A percentile compares a stretch with the other conserved stretches of the same genome.
Evolutionary conservation across 2,888 invertebrate species (phyloP).

Genomic region (Trissolcus japonicus): DNA sequence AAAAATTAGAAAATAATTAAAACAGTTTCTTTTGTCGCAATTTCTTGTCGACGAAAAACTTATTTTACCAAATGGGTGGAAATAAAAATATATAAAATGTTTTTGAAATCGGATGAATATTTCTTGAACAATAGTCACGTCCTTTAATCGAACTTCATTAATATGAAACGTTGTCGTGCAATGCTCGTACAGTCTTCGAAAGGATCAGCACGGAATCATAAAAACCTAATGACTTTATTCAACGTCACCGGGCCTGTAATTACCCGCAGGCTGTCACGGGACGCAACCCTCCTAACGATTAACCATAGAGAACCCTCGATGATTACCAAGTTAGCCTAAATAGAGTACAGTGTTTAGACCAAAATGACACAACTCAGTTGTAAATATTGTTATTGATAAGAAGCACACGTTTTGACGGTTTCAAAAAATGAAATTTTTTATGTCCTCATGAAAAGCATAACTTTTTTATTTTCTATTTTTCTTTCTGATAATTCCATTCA

Average conservation of each 20-base stretch:
- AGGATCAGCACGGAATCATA: slow-evolving; percentile 58
- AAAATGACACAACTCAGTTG: slow-evolving; percentile 66
- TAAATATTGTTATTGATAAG: slow-evolving; percentile 58
- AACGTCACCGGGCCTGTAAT: slow-evolving; percentile 73
- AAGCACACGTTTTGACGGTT: slow-evolving; percentile 3
- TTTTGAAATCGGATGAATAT: not conserved
- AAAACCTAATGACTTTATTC: slow-evolving; percentile 75
- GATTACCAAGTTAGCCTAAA: slow-evolving; percentile 75
- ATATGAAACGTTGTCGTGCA: slow-evolving; percentile 49
- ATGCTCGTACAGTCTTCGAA: slow-evolving; percentile 38
- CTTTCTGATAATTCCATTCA: too few relatives aligned
- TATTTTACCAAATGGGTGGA: too few relatives aligned
- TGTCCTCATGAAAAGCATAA: too few relatives aligned
- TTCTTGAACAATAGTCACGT: slow-evolving; percentile 36
- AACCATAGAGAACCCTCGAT: slow-evolving; percentile 67
- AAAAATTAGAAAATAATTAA: too few relatives aligned
- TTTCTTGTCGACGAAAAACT: too few relatives aligned
- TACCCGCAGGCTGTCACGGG: slow-evolving; percentile 70
- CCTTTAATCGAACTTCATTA: slow-evolving; percentile 52
- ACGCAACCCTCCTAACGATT: slow-evolving; percentile 66
- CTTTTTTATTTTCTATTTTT: too few relatives aligned
- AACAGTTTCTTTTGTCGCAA: too few relatives aligned
- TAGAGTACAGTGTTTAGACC: slow-evolving; percentile 73
- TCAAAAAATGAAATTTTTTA: too few relatives aligned
- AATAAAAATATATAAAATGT: too few relatives aligned